Percentiles rank a stretch among this genome's conserved stretches.
phyloP scores from a whole-genome alignment of 2,888 invertebrate species.

The Melanotus villosus region DNA sequence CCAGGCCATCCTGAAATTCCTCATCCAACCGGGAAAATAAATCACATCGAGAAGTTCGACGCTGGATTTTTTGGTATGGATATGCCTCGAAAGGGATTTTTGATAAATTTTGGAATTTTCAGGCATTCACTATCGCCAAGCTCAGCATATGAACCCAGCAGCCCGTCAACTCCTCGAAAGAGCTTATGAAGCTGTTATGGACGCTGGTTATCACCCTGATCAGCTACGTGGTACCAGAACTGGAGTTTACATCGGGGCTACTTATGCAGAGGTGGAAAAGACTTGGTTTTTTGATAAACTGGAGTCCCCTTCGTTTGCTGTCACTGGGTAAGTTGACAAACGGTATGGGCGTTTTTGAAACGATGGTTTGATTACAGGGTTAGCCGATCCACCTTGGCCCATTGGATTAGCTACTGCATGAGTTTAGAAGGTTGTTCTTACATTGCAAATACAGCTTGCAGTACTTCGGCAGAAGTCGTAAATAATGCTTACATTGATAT shows the following conservation, averaged over 20 bases:
- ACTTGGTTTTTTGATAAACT: constrained; percentile 73
- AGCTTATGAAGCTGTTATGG: constrained; percentile 73
- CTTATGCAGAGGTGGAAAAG: constrained; percentile 83
- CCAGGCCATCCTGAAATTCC: constrained; percentile 73
- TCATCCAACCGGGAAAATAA: constrained; percentile 77
- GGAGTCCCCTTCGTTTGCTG: constrained; percentile 62
- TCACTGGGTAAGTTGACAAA: constrained; percentile 68
- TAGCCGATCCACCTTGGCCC: too few species aligned
- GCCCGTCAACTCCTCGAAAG: constrained; percentile 73
- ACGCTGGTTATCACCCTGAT: constrained; percentile 77
- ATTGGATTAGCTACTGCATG: too few species aligned
- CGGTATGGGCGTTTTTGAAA: too few species aligned
- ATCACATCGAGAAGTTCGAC: constrained; percentile 71
- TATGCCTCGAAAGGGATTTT: too few species aligned
- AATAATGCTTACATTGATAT: too few species aligned
- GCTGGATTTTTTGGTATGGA: constrained; percentile 69
- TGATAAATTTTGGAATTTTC: too few species aligned
- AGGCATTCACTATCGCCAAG: constrained; percentile 78
- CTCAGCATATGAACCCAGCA: constrained; percentile 72
- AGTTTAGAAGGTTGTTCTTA: too few species aligned
- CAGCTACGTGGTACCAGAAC: constrained; percentile 80
- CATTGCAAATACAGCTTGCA: too few species aligned
- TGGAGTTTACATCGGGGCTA: constrained; percentile 84
- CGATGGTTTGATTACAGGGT: too few species aligned
- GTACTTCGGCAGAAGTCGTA: too few species aligned